Conservation (phyloP, 2,797 vertebrate species). For the Pipistrellus pygmaeus region DNA sequence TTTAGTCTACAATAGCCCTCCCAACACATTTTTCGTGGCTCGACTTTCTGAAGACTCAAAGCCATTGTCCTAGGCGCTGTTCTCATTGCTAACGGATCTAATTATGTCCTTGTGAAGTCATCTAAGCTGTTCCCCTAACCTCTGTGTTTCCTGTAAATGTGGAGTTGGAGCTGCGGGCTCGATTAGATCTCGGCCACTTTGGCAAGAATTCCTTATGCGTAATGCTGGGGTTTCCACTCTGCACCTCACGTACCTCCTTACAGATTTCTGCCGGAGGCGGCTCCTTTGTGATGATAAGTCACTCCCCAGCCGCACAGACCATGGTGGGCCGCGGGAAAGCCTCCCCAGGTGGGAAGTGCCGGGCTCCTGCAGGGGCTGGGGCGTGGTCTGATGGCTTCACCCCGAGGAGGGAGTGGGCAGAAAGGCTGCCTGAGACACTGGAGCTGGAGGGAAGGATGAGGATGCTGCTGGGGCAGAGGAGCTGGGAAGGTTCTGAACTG, state of each 20-base stretch:
- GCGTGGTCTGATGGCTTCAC: rapidly evolving
- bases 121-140: neutral
- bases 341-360: neutral
- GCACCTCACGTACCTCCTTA: neutral
- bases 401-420: neutral
- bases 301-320: too few relatives aligned
- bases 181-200: neutral
- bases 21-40: neutral
- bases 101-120: conserved; percentile 42
- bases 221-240: rapidly evolving
- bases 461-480: neutral
- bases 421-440: neutral
- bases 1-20: neutral
- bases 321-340: too few relatives aligned
- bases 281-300: neutral
- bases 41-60: neutral
- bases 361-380: neutral
- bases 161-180: neutral
- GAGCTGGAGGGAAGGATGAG: neutral
- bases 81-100: neutral
- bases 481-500: neutral
- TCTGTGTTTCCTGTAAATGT: conserved; percentile 51
- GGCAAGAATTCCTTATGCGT: neutral
- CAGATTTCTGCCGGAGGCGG: neutral
- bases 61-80: neutral